Base-by-base conservation (phyloP, 2,888 invertebrate species). In the Ischnura elegans region DNA sequence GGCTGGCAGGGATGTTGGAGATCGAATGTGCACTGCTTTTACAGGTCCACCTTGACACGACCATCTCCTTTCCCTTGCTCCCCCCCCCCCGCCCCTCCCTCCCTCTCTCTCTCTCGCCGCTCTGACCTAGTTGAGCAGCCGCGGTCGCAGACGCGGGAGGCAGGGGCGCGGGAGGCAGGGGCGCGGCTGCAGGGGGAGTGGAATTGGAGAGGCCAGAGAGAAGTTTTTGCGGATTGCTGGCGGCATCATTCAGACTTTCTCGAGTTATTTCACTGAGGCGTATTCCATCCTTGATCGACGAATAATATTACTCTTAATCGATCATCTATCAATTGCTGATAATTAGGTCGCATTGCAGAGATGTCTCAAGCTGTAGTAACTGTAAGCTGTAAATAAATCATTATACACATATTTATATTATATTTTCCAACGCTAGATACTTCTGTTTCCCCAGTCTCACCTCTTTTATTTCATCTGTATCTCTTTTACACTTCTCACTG, bases 241-340 rank as follows among this genome's bases (percentile, higher is more conserved):
- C 95, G 94, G 95, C 93, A 95, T 94, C 94, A 94, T 95, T 94
- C 95, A 94, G 21, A 36, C 95, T 95, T 95, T 95, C 95, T 95
- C 95, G 95, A 95, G 95, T 95, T 43, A 43, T 43, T 87, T 36
- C 46, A 43, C 87, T 6, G 25, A 43, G 87, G 43, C n/a, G n/a
- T n/a, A n/a, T n/a, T n/a, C n/a, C n/a, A n/a, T n/a, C n/a, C n/a
- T n/a, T n/a, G n/a, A n/a, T n/a, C n/a, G n/a, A n/a, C n/a, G n/a
- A n/a, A n/a, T n/a, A n/a, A n/a, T n/a, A n/a, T n/a, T n/a, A n/a
- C n/a, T n/a, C n/a, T n/a, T n/a, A n/a, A n/a, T n/a, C n/a, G n/a
- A n/a, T n/a, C n/a, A n/a, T n/a, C n/a, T n/a, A n/a, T n/a, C n/a
- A n/a, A n/a, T n/a, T n/a, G n/a, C n/a, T n/a, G n/a, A n/a, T n/a